Base-by-base conservation (phyloP, 2,113 vertebrate genomes). In the Panurus biarmicus region DNA sequence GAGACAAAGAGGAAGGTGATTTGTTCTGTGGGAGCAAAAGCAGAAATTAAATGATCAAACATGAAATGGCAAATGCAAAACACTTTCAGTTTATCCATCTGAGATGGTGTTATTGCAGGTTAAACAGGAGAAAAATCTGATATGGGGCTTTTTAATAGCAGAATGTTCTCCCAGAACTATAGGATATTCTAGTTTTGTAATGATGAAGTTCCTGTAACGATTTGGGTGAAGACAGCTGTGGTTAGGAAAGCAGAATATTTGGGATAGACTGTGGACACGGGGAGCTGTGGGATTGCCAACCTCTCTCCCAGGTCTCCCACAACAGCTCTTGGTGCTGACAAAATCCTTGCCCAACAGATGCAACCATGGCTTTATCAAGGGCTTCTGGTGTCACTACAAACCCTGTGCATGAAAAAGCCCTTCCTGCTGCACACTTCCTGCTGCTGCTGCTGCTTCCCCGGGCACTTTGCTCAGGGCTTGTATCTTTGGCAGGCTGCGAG, bases 341-440 rank as follows among this genome's bases (percentile, higher is more conserved):
- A 94, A 95, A 90, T 81, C 79, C 70, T 73, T 57, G 83, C 79
- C 93, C 86, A 85, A 57, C 65, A 93, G 81, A 95, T 93, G 93
- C 81, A 72, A 65, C 67, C 64, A 11, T 38, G 62, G 48, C 80
- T 95, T 93, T 95, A 91, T 92, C 88, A 77, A 80, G 82, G 91
- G 44, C 60, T 93, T 75, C 54, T 96, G 81, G 86, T 90, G 92
- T 71, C 77, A 88, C 20, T 92, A 21, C 85, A 92, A 81, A 62
- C 90, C 86, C 76, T 50, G 70, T 65, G 79, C 45, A 54, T 91
- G 93, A 69, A 77, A 89, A 86, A 67, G 70, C 72, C 88, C 82
- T 96, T 97, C 94, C 96, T 97, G 87, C 95, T 95, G 77, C 91
- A 94, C 56, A 9, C 94, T 95, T 95, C 96, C 94, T 95, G 96